These are phyloP conservation scores for Drosophila ezoana DNA, from an alignment of 2,888 invertebrate genomes.

Conservation along the genomic window DNA sequence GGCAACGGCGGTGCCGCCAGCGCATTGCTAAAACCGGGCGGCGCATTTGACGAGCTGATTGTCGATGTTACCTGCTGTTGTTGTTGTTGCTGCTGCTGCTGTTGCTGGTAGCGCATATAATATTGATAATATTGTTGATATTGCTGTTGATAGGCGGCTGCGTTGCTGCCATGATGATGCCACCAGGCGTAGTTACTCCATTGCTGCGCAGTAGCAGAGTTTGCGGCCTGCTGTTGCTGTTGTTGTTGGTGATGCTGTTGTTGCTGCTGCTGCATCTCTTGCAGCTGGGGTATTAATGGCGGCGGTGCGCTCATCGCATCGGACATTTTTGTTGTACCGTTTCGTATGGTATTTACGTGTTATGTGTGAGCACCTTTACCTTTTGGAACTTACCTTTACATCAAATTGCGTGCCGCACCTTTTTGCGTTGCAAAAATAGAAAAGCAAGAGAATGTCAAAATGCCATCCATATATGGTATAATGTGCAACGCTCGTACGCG, in stretches of 20 bases:
- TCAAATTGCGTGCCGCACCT: slow-evolving; percentile 19
- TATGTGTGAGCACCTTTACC: slow-evolving; percentile 42
- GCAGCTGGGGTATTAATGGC: slow-evolving; percentile 81
- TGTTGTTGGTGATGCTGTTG: slow-evolving; percentile 74
- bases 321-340: slow-evolving; percentile 64
- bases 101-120: slow-evolving; percentile 80
- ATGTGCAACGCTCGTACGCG: not conserved
- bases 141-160: slow-evolving; percentile 75
- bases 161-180: slow-evolving; percentile 63
- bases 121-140: slow-evolving; percentile 83
- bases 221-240: slow-evolving; percentile 69
- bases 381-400: slow-evolving; percentile 57
- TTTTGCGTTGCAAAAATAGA: slow-evolving; percentile 15
- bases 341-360: slow-evolving; percentile 12
- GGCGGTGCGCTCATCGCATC: slow-evolving; percentile 80
- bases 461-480: slow-evolving; percentile 28
- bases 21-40: slow-evolving; percentile 86
- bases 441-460: slow-evolving; percentile 19
- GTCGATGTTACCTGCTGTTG: slow-evolving; percentile 74
- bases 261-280: slow-evolving; percentile 83
- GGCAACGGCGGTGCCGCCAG: slow-evolving; percentile 86
- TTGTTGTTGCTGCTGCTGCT: slow-evolving; percentile 61
- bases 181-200: slow-evolving; percentile 75
- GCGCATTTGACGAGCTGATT: slow-evolving; percentile 83
- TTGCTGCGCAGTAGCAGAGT: slow-evolving; percentile 55